Evolutionary conservation across 2,888 invertebrate species (phyloP), one percentile per base, ranked within the genome.

Genomic region (Anarsia innoxiella): DNA sequence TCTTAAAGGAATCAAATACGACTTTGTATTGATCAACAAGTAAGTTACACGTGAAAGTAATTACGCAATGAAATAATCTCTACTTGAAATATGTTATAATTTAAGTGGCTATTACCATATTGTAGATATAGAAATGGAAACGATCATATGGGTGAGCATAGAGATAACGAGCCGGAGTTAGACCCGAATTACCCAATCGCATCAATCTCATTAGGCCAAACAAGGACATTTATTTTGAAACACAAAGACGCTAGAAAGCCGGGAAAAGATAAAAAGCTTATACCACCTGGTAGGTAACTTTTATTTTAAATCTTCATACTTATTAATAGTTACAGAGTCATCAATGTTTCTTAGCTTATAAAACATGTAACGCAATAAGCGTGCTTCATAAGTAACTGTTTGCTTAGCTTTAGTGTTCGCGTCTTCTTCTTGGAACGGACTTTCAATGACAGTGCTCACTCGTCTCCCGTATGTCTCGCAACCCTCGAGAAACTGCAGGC

Each of bases 351-450:
- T 88, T 40, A 91, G 67, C 59, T 90, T 90, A 46, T 94, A 83
- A 46, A 96, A 88, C 59, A 96, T 87, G 53, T 93, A 90, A 63
- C 96, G 94, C 26, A 97, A 77, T 43, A 92, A 87, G 37, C 97
- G 86, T 0, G 96, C 92, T 82, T 97, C 97, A 56, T 93, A 97
- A 0, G 95, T 93, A 0, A 96, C 96, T 0, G 96, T 96, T 70
- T 95, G 95, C 60, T 93, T 93, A 2, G 95, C 95, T 53, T 89
- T 88, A 3, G 88, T 86, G 42, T 91, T 89, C 1, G 86, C 80
- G 41, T 89, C 89, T 50, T 89, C 89, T 46, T 90, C 87, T 60
- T 93, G 92, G 52, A 95, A 86, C 2, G 94, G 92, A 42, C 91
- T 91, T 58, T 95, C 95, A 31, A 94, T 90, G 6, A 93, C 87